Evolutionary conservation across 2,113 vertebrate species (phyloP).

Genomic region (Cottus gobio): DNA sequence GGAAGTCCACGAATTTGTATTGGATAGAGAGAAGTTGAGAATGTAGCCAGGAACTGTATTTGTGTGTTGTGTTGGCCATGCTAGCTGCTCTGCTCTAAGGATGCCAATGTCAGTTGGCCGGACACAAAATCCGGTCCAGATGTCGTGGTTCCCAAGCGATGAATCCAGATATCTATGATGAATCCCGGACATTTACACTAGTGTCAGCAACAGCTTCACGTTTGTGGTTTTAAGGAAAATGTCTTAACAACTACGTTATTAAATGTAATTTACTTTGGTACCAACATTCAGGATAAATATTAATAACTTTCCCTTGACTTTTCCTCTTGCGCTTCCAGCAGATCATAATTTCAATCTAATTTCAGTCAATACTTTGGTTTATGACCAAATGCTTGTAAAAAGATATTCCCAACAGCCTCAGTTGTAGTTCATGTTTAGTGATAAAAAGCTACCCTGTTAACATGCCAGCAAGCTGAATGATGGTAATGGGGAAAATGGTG

Average conservation of each 20-base stretch:
- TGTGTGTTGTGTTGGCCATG: neutral
- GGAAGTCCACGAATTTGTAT: conserved; percentile 32
- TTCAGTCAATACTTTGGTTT: neutral
- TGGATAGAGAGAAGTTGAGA: conserved; percentile 16
- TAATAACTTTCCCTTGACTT: neutral
- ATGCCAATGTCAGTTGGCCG: neutral
- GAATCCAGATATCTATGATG: neutral
- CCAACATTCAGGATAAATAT: neutral
- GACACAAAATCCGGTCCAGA: neutral
- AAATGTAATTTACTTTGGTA: neutral
- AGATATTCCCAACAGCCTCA: neutral
- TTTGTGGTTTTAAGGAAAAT: neutral
- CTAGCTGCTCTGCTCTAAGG: neutral
- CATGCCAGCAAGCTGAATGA: neutral
- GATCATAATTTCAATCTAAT: neutral
- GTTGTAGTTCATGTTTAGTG: neutral
- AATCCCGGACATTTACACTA: neutral
- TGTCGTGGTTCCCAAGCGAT: neutral
- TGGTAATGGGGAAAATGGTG: neutral
- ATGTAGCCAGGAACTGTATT: neutral
- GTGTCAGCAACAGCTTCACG: neutral
- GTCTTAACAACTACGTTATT: neutral
- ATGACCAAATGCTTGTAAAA: neutral
- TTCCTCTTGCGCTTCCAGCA: neutral
- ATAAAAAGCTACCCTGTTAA: neutral